A percentile compares a stretch with the other conserved stretches of the same genome.
Conservation (phyloP, 2,888 invertebrate genomes). For the Lypha dubia region DNA sequence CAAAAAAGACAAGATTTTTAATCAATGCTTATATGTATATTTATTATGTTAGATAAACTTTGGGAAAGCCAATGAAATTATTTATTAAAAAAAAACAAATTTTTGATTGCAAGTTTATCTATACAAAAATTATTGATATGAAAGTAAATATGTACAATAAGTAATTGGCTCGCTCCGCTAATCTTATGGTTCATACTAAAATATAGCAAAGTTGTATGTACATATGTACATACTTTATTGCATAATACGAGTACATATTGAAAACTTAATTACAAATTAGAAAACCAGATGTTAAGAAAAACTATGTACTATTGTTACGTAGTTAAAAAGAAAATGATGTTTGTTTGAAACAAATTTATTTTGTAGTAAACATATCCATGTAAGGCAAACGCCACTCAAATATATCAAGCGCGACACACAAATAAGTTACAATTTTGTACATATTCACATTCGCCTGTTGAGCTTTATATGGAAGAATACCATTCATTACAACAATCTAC, state of each 20-base stretch:
- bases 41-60: too few species aligned
- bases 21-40: not conserved
- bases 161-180: not conserved
- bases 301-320: too few species aligned
- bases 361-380: conserved; percentile 57
- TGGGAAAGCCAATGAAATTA: not conserved
- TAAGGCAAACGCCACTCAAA: conserved; percentile 49
- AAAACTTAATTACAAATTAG: not conserved
- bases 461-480: conserved; percentile 46
- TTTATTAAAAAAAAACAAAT: not conserved
- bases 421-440: not conserved
- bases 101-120: not conserved
- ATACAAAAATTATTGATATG: conserved; percentile 7
- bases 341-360: too few species aligned
- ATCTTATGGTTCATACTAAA: not conserved
- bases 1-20: too few species aligned
- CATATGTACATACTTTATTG: not conserved
- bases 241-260: too few species aligned
- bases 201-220: not conserved
- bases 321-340: not conserved
- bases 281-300: not conserved
- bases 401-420: not conserved
- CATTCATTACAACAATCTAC: not conserved
- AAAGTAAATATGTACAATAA: not conserved
- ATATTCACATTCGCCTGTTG: conserved; percentile 4